These are phyloP conservation scores for Alligator mississippiensis DNA, from an alignment of 2,113 vertebrate genomes.

Conservation along the genomic window DNA sequence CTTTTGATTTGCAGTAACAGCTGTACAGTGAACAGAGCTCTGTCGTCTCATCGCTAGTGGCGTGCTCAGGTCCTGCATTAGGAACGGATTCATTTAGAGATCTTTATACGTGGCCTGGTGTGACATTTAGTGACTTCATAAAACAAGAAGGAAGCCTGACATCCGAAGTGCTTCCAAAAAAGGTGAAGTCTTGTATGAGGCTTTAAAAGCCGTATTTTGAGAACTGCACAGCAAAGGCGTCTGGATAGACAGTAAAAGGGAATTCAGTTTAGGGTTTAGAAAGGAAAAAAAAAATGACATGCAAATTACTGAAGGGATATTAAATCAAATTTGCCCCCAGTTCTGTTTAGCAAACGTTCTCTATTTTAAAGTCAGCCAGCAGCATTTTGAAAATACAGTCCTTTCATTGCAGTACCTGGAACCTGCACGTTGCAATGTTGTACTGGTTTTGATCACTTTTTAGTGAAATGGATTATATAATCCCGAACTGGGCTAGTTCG, in stretches of 20 bases:
- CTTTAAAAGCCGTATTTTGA: not conserved
- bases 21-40: not conserved
- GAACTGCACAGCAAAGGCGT: too few species aligned
- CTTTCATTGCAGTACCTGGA: not conserved
- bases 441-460: not conserved
- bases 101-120: not conserved
- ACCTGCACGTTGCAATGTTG: not conserved
- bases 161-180: not conserved
- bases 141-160: not conserved
- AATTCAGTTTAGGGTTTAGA: too few species aligned
- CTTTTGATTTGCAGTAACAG: not conserved
- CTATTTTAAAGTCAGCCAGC: too few species aligned
- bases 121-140: not conserved
- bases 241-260: too few species aligned
- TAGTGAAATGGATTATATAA: accelerated
- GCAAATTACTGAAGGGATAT: too few species aligned
- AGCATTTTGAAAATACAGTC: too few species aligned
- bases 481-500: accelerated
- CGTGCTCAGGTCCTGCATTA: not conserved
- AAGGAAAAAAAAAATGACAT: too few species aligned
- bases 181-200: not conserved
- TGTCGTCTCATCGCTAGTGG: not conserved
- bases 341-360: too few species aligned
- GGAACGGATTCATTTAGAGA: not conserved
- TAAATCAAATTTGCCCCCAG: too few species aligned